Conservation (phyloP, 1,140 invertebrate genomes). For the Trichogramma pretiosum region DNA sequence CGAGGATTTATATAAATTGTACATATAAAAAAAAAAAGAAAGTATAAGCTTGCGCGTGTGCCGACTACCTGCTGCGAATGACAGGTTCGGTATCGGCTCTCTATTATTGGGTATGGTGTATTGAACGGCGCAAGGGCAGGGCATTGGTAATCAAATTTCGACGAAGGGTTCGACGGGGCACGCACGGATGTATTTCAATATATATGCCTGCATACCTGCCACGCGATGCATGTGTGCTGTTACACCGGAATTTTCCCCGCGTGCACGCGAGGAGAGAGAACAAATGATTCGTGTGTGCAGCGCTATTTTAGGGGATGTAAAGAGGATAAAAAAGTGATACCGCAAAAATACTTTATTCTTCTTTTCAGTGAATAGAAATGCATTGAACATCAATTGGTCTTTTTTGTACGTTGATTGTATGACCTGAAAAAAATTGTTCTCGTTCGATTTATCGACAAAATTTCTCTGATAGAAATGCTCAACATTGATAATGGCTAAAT, state of each 20-base stretch:
- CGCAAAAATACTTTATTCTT: no score
- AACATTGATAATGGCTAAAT: no score
- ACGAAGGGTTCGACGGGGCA: background rate
- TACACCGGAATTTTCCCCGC: background rate
- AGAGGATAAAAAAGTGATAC: background rate
- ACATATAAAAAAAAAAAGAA: no score
- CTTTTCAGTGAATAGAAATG: background rate
- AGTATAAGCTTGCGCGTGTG: constrained; percentile 22
- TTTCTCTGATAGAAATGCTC: no score
- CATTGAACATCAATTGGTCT: constrained; percentile 1
- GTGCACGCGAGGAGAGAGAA: constrained; percentile 4
- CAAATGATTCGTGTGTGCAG: constrained; percentile 3
- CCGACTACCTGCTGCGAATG: constrained; percentile 25
- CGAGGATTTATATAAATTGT: no score
- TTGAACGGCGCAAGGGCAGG: constrained; percentile 26
- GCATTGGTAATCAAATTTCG: constrained; percentile 17
- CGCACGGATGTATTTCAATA: constrained; percentile 2
- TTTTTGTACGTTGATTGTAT: constrained; percentile 1
- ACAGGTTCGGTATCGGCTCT: constrained; percentile 26
- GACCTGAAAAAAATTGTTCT: no score
- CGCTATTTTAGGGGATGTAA: background rate
- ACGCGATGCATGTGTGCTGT: background rate
- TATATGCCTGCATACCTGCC: no score
- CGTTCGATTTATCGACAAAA: no score
- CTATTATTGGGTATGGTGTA: constrained; percentile 29